Evolutionary conservation across 2,888 invertebrate genomes (phyloP), one percentile per base, ranked within the genome.

Genomic region (Dynastes grantii): DNA sequence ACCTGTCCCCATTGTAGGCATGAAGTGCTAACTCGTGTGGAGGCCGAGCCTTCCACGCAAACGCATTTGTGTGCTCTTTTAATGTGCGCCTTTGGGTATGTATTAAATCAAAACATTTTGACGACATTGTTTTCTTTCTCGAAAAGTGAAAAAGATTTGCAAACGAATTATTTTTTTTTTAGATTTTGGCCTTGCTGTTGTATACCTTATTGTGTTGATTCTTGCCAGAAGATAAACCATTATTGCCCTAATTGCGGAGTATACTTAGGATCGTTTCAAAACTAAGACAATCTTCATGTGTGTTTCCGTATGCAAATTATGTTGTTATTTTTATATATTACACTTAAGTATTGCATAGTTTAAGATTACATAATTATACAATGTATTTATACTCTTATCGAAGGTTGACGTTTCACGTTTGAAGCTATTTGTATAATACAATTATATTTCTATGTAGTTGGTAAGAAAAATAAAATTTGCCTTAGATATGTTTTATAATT

Each of bases 21-120:
- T 4, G 84, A 83, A 51, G 87, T 91, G 75, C 82, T 85, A 0
- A 89, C 90, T 0, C 79, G 84, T 11, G 85, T 90, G 2, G 86
- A 88, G 80, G 85, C 86, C 1, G 88, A 89, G 82, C 81, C 90
- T 0, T 88, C 87, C 49, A 87, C 88, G 1, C 90, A 89, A 84
- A 90, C 91, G 0, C 90, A 91, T 83, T 78, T 90, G 13, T 87
- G 90, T 75, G 90, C 90, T 1, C 80, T 90, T 22, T 76, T 90
- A 1, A 84, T 90, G 4, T 90, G 89, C 79, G 49, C 89, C n/a
- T 81, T 89, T 53, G 88, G 87, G 90, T 90, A 86, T 86, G 87
- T 84, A 27, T n/a, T 6, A 32, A 32, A 2, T 13, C 49, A 63
- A 22, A 8, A 55, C 1, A 22, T 55, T 58, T 37, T 13, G 9